Base-by-base conservation (phyloP, 2,797 vertebrate species). In the Gorsachius magnificus region DNA sequence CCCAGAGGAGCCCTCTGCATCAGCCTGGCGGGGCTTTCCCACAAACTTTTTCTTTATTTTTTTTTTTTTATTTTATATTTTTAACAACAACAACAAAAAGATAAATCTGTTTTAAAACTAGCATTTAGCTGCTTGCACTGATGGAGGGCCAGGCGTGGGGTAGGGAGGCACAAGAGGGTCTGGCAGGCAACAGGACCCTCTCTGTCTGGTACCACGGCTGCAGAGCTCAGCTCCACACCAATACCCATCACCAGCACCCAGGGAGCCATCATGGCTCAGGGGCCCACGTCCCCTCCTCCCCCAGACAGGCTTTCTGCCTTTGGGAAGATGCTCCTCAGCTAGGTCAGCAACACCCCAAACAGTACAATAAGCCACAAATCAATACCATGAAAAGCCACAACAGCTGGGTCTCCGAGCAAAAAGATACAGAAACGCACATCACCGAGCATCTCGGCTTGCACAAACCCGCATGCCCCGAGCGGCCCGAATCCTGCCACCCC, bases 381-480 rank as follows among this genome's bases (percentile, higher is more conserved):
- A 46, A 45, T 7, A 13, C 16, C 15, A 19, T 4, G 21, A 36
- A 26, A 65, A 70, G 15, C 20, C 46, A 28, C 43, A 12, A n/a
- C 25, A 18, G 20, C n/a, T 6, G 2, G 22, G 16, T 45, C 41
- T 64, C 70, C 0, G 1, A 53, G 29, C 11, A 70, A 69, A 63
- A 69, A 28, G 45, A 6, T 33, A 14, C 18, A 63, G 33, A 61
- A 60, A 50, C 21, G 19, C 53, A 35, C 1, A 0, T n/a, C 33
- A 33, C 4, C 0, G 2, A 56, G 33, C 57, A 60, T 10, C 69
- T 53, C 2, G 0, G 51, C 46, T 46, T 41, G 22, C 19, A 28
- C 9, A 43, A 29, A 46, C 45, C 50, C 2, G 1, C 13, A 2
- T 13, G 10, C 7, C 20, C 33, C 0, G 2, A 25, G 36, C 5